Percentiles rank a stretch among this genome's conserved stretches.
Conservation (phyloP, 2,113 vertebrate genomes). For the Pterocles burchelli region DNA sequence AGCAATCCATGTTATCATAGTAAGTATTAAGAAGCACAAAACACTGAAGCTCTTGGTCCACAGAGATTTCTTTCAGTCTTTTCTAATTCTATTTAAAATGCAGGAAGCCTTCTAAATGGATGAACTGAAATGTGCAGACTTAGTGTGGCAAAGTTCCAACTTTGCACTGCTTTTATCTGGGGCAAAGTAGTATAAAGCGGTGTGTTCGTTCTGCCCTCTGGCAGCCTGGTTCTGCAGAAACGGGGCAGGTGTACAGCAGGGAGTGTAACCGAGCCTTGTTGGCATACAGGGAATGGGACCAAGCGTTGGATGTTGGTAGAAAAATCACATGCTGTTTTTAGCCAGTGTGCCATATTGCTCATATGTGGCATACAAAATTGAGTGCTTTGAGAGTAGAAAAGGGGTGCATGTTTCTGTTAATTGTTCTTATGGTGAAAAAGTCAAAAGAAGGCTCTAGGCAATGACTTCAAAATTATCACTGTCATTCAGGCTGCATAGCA, state of each 20-base stretch:
- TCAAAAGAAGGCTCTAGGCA: not conserved
- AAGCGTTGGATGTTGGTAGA: not conserved
- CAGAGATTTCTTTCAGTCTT: not conserved
- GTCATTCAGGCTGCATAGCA: not conserved
- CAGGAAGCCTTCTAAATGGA: not conserved
- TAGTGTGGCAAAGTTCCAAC: not conserved
- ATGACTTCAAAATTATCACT: not conserved
- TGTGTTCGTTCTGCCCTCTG: not conserved
- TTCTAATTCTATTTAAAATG: not conserved
- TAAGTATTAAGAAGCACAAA: not conserved
- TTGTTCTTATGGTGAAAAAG: not conserved
- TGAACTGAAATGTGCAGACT: not conserved
- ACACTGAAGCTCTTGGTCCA: not conserved
- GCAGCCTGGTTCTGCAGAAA: not conserved
- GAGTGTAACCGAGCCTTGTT: not conserved
- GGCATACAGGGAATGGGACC: not conserved
- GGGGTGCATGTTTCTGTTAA: not conserved
- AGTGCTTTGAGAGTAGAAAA: not conserved
- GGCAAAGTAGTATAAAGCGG: accelerated
- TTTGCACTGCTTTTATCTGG: not conserved
- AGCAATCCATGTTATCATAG: not conserved
- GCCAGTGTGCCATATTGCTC: not conserved
- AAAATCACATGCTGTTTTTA: not conserved
- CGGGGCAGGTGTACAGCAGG: not conserved
- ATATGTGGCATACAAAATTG: accelerated